These are phyloP conservation scores for Aromia moschata DNA, from an alignment of 2,888 invertebrate species.

Conservation along the genomic window DNA sequence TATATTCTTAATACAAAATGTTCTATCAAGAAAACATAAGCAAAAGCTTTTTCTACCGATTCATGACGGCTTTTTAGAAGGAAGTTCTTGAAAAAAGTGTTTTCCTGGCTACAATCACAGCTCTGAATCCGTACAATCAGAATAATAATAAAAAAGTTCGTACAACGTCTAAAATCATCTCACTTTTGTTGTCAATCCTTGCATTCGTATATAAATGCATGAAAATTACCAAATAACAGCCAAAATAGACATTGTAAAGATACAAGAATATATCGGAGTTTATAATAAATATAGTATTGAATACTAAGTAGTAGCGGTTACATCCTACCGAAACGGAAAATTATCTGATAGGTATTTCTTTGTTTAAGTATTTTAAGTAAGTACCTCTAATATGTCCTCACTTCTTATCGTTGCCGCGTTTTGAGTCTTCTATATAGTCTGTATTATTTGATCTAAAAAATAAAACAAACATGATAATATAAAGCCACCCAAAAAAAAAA, in stretches of 20 bases:
- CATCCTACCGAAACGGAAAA: conserved; percentile 37
- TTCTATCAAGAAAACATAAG: no score
- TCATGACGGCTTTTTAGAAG: no score
- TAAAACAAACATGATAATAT: no score
- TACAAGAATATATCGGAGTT: conserved; percentile 47
- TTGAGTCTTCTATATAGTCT: conserved; percentile 49
- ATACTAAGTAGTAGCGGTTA: conserved; percentile 35
- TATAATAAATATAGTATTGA: conserved; percentile 32
- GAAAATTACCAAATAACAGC: conserved; percentile 62
- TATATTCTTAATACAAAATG: no score
- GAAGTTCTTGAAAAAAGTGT: conserved; percentile 49
- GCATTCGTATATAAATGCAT: conserved; percentile 61
- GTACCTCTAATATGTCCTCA: conserved; percentile 38
- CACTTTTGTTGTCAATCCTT: conserved; percentile 65
- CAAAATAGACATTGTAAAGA: conserved; percentile 60
- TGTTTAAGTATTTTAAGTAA: conserved; percentile 31
- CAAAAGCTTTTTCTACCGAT: no score
- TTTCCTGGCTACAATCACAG: conserved; percentile 61
- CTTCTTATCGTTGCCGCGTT: conserved; percentile 47
- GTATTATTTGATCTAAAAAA: conserved; percentile 54
- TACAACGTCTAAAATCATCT: conserved; percentile 62
- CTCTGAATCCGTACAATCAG: conserved; percentile 57
- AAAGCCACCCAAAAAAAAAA: no score
- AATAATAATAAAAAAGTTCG: conserved; percentile 55
- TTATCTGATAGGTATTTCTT: conserved; percentile 29